Evolutionary conservation across 2,888 invertebrate genomes (phyloP).

Genomic region (Brachyptera risi): DNA sequence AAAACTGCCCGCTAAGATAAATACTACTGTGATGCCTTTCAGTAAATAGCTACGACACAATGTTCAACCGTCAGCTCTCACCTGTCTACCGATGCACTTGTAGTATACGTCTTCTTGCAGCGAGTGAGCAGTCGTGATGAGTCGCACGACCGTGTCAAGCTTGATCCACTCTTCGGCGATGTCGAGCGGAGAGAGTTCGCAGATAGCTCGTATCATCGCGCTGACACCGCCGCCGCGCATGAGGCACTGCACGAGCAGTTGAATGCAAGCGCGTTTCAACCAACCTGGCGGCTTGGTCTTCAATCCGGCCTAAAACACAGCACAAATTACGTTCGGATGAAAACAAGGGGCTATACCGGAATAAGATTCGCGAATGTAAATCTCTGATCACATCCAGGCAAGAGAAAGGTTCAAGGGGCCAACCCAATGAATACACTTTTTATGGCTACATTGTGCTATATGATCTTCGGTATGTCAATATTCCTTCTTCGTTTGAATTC

Average conservation of each 20-base stretch:
- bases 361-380: too few relatives aligned
- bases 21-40: too few relatives aligned
- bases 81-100: constrained; percentile 43
- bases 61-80: constrained; percentile 32
- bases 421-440: too few relatives aligned
- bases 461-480: too few relatives aligned
- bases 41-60: too few relatives aligned
- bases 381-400: too few relatives aligned
- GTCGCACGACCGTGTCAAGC: constrained; percentile 60
- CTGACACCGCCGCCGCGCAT: constrained; percentile 59
- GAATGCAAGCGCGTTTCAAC: constrained; percentile 58
- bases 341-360: too few relatives aligned
- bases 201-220: constrained; percentile 60
- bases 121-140: constrained; percentile 52
- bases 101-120: constrained; percentile 53
- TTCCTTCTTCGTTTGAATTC: too few relatives aligned
- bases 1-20: too few relatives aligned
- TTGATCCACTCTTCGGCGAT: constrained; percentile 61
- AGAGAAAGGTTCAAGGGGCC: too few relatives aligned
- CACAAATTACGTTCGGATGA: too few relatives aligned
- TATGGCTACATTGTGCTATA: too few relatives aligned
- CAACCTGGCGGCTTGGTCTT: constrained; percentile 51
- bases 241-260: constrained; percentile 57
- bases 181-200: constrained; percentile 53
- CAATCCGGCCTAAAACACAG: constrained; percentile 20